These are phyloP conservation scores for Conger conger DNA, from an alignment of 2,113 vertebrate genomes.

Conservation along the genomic window DNA sequence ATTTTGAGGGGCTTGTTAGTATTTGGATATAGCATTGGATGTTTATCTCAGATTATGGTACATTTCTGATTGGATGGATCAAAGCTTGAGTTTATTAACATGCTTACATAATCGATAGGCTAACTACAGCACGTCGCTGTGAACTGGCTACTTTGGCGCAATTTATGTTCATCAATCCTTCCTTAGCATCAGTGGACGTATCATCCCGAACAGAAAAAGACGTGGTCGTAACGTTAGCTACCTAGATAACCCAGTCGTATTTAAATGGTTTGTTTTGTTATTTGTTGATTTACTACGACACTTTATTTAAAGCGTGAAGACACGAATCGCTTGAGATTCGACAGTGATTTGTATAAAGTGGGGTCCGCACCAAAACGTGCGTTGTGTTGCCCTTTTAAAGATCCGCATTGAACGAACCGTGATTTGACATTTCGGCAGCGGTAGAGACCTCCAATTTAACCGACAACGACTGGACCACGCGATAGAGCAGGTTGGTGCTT, in stretches of 20 bases:
- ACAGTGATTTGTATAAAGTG: constrained; percentile 10
- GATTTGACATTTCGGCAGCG: constrained; percentile 31
- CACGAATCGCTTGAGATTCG: background rate
- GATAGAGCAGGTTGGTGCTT: constrained; percentile 25
- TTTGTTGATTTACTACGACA: constrained; percentile 22
- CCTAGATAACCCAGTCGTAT: background rate
- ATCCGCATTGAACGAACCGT: constrained; percentile 20
- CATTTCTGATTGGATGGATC: too few relatives aligned
- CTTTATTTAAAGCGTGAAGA: background rate
- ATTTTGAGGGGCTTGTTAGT: too few relatives aligned
- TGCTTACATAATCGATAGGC: too few relatives aligned
- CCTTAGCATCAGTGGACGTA: background rate
- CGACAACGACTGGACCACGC: constrained; percentile 33
- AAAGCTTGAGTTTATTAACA: too few relatives aligned
- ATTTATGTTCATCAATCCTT: background rate
- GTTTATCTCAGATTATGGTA: too few relatives aligned
- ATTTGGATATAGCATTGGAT: too few relatives aligned
- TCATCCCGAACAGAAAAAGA: background rate
- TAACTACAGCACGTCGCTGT: too few relatives aligned
- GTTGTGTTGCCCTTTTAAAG: constrained; percentile 44
- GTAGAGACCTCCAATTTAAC: constrained; percentile 26
- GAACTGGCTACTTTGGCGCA: too few relatives aligned
- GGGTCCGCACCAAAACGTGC: constrained; percentile 30
- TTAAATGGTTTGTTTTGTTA: background rate
- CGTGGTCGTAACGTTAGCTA: background rate